phyloP scores from a whole-genome alignment of 2,797 vertebrate species.

The Diglossa cyanea region DNA sequence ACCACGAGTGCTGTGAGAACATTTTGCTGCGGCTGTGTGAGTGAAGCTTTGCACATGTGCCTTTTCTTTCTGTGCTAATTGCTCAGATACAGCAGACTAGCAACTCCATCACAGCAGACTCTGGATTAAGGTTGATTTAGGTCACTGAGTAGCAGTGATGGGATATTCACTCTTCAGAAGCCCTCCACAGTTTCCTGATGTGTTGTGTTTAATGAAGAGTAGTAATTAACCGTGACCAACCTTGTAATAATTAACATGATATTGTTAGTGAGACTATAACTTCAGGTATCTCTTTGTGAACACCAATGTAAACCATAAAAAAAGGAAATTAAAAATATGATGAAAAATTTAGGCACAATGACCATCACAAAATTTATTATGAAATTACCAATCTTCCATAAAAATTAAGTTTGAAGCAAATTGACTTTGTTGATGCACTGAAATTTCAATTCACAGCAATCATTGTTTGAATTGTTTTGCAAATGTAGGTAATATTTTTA shows the following conservation, averaged over 20 bases:
- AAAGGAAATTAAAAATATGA: not conserved
- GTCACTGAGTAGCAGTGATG: not conserved
- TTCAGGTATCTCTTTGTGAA: not conserved
- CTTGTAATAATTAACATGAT: slow-evolving; percentile 25
- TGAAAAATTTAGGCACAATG: not conserved
- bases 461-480: not conserved
- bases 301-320: not conserved
- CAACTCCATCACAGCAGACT: not conserved
- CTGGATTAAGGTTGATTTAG: slow-evolving; percentile 21
- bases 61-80: not conserved
- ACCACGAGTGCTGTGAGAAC: not conserved
- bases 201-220: slow-evolving; percentile 10
- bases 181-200: not conserved
- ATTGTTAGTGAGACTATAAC: slow-evolving; percentile 17
- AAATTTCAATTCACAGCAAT: not conserved
- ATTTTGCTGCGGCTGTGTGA: not conserved
- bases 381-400: not conserved
- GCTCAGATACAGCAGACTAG: not conserved
- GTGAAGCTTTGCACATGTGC: not conserved
- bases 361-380: not conserved
- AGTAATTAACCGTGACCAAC: slow-evolving; percentile 41
- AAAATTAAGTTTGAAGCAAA: not conserved
- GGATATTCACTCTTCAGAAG: not conserved
- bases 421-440: not conserved
- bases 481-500: not conserved